A percentile compares a stretch with the other conserved stretches of the same genome.
These are phyloP conservation scores for Drosophila fuyamai DNA, from an alignment of 1,140 invertebrate genomes.

Conservation along the genomic window DNA sequence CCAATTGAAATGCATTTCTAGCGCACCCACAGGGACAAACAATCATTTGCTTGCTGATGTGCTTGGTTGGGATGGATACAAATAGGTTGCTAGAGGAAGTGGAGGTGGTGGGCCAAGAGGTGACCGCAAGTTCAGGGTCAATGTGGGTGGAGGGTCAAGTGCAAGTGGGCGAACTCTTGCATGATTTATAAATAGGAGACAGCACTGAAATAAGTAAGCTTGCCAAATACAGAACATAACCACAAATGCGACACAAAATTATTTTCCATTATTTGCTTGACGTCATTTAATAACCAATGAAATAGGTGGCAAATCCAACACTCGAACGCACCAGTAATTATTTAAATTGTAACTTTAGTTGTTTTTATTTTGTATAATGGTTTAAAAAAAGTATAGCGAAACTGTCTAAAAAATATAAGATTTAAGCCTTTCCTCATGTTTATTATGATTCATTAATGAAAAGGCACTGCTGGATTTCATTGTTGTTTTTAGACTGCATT, in stretches of 20 bases:
- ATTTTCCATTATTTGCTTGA: no score
- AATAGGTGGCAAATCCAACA: no score
- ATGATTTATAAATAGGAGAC: slow-evolving; percentile 5
- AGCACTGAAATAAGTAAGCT: background rate
- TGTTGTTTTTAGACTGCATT: background rate
- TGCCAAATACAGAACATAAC: background rate
- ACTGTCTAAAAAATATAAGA: no score
- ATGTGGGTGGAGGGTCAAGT: slow-evolving; percentile 1
- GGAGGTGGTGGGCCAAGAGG: background rate
- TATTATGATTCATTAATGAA: no score
- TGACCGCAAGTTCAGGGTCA: slow-evolving; percentile 51
- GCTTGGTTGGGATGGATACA: background rate
- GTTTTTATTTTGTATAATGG: no score
- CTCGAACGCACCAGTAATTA: no score
- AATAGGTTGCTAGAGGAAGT: background rate
- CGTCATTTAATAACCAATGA: background rate
- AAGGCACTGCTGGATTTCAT: background rate
- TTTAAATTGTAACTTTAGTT: background rate
- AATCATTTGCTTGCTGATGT: slow-evolving; percentile 9
- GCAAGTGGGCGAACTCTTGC: background rate
- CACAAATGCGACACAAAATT: background rate
- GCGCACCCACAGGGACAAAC: slow-evolving; percentile 12
- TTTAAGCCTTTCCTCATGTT: no score
- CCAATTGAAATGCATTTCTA: slow-evolving; percentile 79
- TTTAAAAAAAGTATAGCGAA: no score